Conservation (phyloP, 2,113 vertebrate genomes). For the Anguilla rostrata region DNA sequence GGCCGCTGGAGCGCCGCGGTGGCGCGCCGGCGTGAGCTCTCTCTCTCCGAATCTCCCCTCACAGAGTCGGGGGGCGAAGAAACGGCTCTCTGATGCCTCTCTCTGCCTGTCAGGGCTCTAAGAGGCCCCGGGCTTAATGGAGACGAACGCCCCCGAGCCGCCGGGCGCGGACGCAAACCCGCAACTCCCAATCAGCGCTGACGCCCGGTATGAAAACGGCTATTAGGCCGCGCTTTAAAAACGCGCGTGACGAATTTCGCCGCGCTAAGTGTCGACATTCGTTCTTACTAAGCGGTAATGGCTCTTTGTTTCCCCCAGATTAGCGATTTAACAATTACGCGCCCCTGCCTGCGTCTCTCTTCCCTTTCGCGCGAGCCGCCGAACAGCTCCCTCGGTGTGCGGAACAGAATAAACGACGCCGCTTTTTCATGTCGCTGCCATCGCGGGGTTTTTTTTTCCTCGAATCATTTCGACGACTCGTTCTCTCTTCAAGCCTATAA, state of each 20-base stretch:
- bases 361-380: not conserved
- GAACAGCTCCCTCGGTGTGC: conserved; percentile 1
- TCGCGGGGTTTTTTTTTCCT: not conserved
- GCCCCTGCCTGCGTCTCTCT: not conserved
- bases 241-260: conserved; percentile 51
- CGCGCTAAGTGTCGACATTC: conserved; percentile 24
- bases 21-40: conserved; percentile 43
- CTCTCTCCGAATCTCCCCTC: conserved; percentile 12
- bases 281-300: conserved; percentile 31
- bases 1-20: conserved; percentile 21
- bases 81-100: conserved; percentile 69
- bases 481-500: conserved; percentile 29
- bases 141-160: conserved; percentile 61
- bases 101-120: conserved; percentile 57
- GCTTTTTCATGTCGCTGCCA: conserved; percentile 19
- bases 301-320: conserved; percentile 16
- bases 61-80: conserved; percentile 65
- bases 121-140: conserved; percentile 65
- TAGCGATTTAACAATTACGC: conserved; percentile 25
- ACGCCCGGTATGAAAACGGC: conserved; percentile 76
- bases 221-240: conserved; percentile 73
- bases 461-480: conserved; percentile 20
- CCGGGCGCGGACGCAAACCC: conserved; percentile 52
- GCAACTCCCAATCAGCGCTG: conserved; percentile 79
- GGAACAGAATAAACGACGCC: conserved; percentile 24